phyloP scores from a whole-genome alignment of 2,888 invertebrate genomes.

The Physocephala rufipes region DNA sequence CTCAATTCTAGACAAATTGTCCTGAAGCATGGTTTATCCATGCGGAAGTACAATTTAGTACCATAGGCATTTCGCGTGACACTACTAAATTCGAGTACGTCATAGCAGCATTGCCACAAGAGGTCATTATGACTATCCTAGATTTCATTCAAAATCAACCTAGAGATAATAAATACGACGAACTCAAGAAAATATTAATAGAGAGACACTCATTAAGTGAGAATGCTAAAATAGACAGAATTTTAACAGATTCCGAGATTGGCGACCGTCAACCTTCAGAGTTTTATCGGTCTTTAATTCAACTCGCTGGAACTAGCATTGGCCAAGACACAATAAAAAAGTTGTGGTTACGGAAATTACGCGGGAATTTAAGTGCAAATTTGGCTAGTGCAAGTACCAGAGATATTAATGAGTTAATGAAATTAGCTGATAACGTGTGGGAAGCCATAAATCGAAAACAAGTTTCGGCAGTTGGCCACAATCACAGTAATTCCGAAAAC shows the following conservation, averaged over 20 bases:
- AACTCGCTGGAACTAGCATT: no score
- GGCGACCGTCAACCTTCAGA: no score
- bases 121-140: background rate
- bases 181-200: no score
- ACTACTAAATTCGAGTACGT: slow-evolving; percentile 24
- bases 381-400: background rate
- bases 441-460: background rate
- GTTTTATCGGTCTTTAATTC: no score
- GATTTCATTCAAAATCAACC: slow-evolving; percentile 2
- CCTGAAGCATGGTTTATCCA: slow-evolving; percentile 37
- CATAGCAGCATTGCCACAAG: background rate
- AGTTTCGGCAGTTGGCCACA: no score
- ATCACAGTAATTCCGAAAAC: background rate
- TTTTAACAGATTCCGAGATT: no score
- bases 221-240: no score
- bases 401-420: background rate
- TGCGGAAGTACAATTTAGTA: slow-evolving; percentile 32
- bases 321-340: background rate
- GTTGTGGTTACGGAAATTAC: background rate
- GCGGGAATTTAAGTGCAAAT: background rate
- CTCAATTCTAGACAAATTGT: slow-evolving; percentile 32
- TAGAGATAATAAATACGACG: background rate
- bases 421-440: background rate
- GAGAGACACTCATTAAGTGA: no score
- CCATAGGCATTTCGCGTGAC: slow-evolving; percentile 19